Base-by-base conservation (phyloP, 2,888 invertebrate genomes). In the Drosophila cracens region DNA sequence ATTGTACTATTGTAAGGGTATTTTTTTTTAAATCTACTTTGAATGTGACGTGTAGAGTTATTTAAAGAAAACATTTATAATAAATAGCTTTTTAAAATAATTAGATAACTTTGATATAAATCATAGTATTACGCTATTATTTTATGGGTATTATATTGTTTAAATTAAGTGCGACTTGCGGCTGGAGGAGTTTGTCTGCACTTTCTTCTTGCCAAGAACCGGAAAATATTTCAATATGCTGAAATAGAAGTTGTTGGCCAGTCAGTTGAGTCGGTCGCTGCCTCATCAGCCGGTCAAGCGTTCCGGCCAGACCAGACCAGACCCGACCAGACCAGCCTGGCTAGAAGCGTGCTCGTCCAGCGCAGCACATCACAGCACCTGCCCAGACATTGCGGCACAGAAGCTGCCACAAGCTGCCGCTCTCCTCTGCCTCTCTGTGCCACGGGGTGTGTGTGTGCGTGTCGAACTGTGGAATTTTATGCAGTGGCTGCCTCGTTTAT, bases 301-400 rank as follows among this genome's bases (percentile, higher is more conserved):
- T 79, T 81, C 76, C 77, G 76, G 66, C 76, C 76, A 75, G 77
- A 76, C 71, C 56, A 66, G 66, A n/a, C 38, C 33, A 31, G 63
- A 18, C 57, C 27, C 34, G 40, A 29, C 49, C 29, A 48, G 48
- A 33, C 49, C 29, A 51, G 29, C 56, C 51, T 25, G 56, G 53
- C 43, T 34, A 67, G 83, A 66, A 82, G 71, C 70, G 70, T 81
- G 73, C 73, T 60, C 52, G 69, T 69, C 73, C 69, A 76, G 61
- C 31, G 31, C 62, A 74, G 74, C 71, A 46, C 25, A 46, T 25
- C 25, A 7, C 25, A 46, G 54, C 85, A 89, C 85, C 89, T 82
- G 82, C 79, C 69, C 70, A 89, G 88, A 86, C 87, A 84, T 87
- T 87, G 89, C 78, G 89, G 89, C 85, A 87, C 73, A 85, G 70